phyloP scores from a whole-genome alignment of 2,888 invertebrate genomes.

The Andrena haemorrhoa region DNA sequence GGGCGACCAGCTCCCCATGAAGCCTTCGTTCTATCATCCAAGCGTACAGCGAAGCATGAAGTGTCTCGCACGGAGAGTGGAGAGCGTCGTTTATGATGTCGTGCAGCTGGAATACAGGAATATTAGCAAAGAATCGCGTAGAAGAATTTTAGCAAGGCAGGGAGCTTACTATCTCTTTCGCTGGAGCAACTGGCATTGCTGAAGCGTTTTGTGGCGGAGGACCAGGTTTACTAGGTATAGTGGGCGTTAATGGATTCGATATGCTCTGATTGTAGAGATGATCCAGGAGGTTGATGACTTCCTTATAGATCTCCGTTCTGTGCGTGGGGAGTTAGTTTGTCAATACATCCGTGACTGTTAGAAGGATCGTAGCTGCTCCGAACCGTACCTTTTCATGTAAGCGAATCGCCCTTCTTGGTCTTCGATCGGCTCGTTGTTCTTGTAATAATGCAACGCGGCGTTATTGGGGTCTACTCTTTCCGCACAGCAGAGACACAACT shows the following conservation, averaged over 20 bases:
- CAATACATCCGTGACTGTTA: slow-evolving; percentile 3
- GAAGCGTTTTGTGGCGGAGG: slow-evolving; percentile 78
- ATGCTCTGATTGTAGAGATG: slow-evolving; percentile 88
- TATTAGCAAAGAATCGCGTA: slow-evolving; percentile 16
- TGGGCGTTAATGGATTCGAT: slow-evolving; percentile 84
- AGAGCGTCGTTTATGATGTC: slow-evolving; percentile 89
- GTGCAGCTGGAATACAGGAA: slow-evolving; percentile 85
- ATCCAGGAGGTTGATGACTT: slow-evolving; percentile 92
- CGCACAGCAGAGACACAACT: slow-evolving; percentile 94
- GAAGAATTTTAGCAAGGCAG: not conserved
- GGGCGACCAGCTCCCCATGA: slow-evolving; percentile 89
- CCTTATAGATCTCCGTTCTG: slow-evolving; percentile 95
- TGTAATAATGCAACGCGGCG: slow-evolving; percentile 94
- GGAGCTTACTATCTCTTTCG: slow-evolving; percentile 78
- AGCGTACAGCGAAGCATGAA: slow-evolving; percentile 96
- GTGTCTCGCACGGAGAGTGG: slow-evolving; percentile 92
- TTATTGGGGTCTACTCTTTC: slow-evolving; percentile 95
- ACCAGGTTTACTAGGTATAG: slow-evolving; percentile 84
- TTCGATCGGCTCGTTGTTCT: slow-evolving; percentile 92
- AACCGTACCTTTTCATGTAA: slow-evolving; percentile 88
- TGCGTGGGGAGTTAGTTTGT: not conserved
- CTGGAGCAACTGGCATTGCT: slow-evolving; percentile 73
- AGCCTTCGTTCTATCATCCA: slow-evolving; percentile 95
- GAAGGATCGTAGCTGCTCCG: not conserved
- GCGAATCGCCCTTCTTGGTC: slow-evolving; percentile 93